These are phyloP conservation scores for Smittia sp. DNA, from an alignment of 2,888 invertebrate species.

Conservation along the genomic window DNA sequence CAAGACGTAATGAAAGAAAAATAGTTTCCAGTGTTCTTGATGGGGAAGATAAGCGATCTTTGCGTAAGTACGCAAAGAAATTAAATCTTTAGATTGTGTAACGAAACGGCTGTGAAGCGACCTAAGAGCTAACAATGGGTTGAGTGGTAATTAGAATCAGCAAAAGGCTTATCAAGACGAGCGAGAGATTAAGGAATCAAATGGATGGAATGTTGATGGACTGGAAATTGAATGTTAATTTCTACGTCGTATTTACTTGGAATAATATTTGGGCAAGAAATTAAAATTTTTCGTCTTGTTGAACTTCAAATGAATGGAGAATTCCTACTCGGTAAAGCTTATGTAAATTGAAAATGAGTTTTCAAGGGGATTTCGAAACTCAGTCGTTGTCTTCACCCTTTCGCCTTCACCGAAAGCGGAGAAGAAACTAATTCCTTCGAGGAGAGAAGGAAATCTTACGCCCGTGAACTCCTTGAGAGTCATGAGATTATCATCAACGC, in stretches of 20 bases:
- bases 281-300: conserved; percentile 34
- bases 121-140: too few species aligned
- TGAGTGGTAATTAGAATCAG: background rate
- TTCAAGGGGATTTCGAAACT: conserved; percentile 1
- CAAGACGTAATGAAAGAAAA: conserved; percentile 18
- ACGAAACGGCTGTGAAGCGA: too few species aligned
- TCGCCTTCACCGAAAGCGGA: background rate
- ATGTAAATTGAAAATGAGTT: conserved; percentile 37
- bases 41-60: too few species aligned
- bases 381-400: conserved; percentile 18
- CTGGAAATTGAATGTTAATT: conserved; percentile 30
- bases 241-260: background rate
- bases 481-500: conserved; percentile 35
- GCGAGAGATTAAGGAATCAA: conserved; percentile 31
- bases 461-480: background rate
- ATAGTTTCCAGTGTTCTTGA: background rate
- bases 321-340: background rate
- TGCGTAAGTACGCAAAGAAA: background rate
- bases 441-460: background rate
- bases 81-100: background rate
- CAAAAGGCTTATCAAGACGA: conserved; percentile 6
- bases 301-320: background rate
- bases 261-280: conserved; percentile 35
- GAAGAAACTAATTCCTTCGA: background rate
- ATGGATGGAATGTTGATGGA: conserved; percentile 29